A percentile compares a stretch with the other conserved stretches of the same genome.
These are phyloP conservation scores for Cydia splendana DNA, from an alignment of 1,140 invertebrate species.

Conservation along the genomic window DNA sequence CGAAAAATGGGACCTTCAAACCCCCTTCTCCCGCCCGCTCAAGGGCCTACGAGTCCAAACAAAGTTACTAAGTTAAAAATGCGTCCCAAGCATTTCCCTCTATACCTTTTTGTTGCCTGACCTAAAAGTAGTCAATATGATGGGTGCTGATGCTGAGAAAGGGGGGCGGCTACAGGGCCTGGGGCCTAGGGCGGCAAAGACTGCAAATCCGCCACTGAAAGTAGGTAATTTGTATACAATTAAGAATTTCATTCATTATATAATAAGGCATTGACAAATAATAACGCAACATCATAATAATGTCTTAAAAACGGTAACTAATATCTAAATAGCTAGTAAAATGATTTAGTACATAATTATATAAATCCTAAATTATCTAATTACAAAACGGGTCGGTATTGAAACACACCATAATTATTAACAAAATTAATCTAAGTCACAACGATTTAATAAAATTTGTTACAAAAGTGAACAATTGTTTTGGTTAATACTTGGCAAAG, in stretches of 20 bases:
- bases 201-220: too few species aligned
- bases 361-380: slow-evolving; percentile 48
- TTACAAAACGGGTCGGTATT: slow-evolving; percentile 53
- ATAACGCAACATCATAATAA: slow-evolving; percentile 20
- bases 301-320: slow-evolving; percentile 44
- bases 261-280: slow-evolving; percentile 21
- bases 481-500: slow-evolving; percentile 76
- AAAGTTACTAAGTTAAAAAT: too few species aligned
- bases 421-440: slow-evolving; percentile 61
- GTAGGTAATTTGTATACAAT: not conserved
- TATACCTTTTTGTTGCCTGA: too few species aligned
- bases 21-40: too few species aligned
- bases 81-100: too few species aligned
- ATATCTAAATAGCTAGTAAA: slow-evolving; percentile 46
- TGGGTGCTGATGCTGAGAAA: too few species aligned
- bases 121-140: too few species aligned
- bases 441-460: slow-evolving; percentile 77
- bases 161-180: too few species aligned
- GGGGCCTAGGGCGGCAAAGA: too few species aligned
- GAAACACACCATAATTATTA: slow-evolving; percentile 57
- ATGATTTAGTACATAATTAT: slow-evolving; percentile 36
- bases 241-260: slow-evolving; percentile 19
- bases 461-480: slow-evolving; percentile 72
- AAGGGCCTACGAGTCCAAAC: too few species aligned
- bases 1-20: too few species aligned